Evolutionary conservation across 2,888 invertebrate genomes (phyloP).

Genomic region (Nowickia ferox): DNA sequence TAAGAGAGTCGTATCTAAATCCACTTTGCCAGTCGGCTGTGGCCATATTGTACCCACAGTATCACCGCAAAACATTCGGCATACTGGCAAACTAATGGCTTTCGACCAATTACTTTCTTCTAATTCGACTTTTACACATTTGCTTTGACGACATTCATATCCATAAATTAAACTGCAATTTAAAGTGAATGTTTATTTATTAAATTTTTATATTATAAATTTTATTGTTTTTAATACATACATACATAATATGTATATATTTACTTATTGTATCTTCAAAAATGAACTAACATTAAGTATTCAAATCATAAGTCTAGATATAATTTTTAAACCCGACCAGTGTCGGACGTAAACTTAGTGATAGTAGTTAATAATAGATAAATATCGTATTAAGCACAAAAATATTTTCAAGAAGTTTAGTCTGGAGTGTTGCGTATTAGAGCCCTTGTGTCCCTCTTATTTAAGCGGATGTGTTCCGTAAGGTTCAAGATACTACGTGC

Average conservation of each 20-base stretch:
- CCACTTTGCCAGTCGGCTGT: conserved; percentile 83
- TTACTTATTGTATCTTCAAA: too few species aligned
- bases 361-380: not conserved
- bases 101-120: conserved; percentile 78
- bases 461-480: too few species aligned
- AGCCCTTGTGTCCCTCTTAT: too few species aligned
- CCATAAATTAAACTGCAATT: conserved; percentile 78
- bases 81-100: conserved; percentile 83
- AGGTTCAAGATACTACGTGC: too few species aligned
- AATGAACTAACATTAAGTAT: too few species aligned
- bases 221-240: too few species aligned
- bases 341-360: too few species aligned
- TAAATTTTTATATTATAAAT: not conserved
- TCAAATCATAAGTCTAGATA: not conserved
- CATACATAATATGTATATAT: too few species aligned
- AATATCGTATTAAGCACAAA: too few species aligned
- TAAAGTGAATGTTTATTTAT: not conserved
- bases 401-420: too few species aligned
- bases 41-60: conserved; percentile 84
- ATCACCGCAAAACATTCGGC: conserved; percentile 84
- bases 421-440: too few species aligned
- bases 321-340: too few species aligned
- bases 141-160: conserved; percentile 79
- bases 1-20: conserved; percentile 82
- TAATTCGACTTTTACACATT: conserved; percentile 80